These are phyloP conservation scores for Diabrotica virgifera DNA, from an alignment of 1,140 invertebrate species.

Conservation along the genomic window DNA sequence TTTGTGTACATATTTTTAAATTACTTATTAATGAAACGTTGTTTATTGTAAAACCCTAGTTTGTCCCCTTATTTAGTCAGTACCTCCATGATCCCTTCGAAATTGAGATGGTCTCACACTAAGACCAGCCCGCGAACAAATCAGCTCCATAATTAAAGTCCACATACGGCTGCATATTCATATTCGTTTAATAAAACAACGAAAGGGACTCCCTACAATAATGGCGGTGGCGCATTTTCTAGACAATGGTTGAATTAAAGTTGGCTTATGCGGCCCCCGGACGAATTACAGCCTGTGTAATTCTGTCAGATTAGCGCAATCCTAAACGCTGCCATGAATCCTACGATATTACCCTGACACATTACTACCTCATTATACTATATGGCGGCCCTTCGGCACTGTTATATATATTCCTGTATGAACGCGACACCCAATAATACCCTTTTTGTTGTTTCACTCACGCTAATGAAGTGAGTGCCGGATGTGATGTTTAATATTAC, in stretches of 20 bases:
- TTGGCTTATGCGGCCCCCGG: slow-evolving; percentile 33
- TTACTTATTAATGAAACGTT: background rate
- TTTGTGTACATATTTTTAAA: too few species aligned
- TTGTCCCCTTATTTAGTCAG: background rate
- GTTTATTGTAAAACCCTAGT: background rate
- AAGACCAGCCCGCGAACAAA: background rate
- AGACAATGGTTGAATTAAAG: slow-evolving; percentile 42
- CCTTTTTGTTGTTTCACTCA: background rate
- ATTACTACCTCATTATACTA: slow-evolving; percentile 47
- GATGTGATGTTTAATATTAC: too few species aligned
- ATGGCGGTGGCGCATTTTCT: slow-evolving; percentile 29
- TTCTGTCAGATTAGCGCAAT: slow-evolving; percentile 48
- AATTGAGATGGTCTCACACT: background rate
- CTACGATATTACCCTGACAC: slow-evolving; percentile 46
- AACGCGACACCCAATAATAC: background rate
- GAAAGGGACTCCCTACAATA: slow-evolving; percentile 10
- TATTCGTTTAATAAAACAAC: slow-evolving; percentile 14
- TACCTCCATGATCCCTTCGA: background rate
- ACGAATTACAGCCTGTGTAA: slow-evolving; percentile 44
- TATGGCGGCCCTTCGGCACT: background rate
- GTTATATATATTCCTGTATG: background rate
- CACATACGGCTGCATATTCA: background rate
- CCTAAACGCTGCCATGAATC: slow-evolving; percentile 41
- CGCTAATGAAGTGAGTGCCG: background rate
- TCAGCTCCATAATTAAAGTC: background rate